These are phyloP conservation scores for Podarcis lilfordi DNA, from an alignment of 2,797 vertebrate genomes.

Conservation along the genomic window DNA sequence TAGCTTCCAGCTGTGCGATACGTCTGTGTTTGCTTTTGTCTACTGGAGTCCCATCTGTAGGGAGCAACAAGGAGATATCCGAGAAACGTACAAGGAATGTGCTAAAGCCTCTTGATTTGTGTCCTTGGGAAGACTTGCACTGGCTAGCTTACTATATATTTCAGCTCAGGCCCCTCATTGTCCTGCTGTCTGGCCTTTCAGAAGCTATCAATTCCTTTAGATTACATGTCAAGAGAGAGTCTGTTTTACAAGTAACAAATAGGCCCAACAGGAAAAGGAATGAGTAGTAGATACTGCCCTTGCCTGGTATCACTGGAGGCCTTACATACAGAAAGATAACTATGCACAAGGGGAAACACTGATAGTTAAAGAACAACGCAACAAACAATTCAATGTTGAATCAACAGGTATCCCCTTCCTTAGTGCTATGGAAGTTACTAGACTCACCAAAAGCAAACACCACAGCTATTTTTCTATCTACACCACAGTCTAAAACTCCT, in stretches of 20 bases:
- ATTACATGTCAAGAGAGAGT: constrained; percentile 19
- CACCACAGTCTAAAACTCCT: background rate
- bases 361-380: background rate
- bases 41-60: background rate
- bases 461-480: background rate
- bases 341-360: background rate
- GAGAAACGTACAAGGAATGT: constrained; percentile 19
- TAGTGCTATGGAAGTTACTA: background rate
- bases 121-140: background rate
- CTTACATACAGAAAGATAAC: background rate
- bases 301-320: background rate
- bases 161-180: constrained; percentile 2
- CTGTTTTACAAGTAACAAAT: constrained; percentile 9
- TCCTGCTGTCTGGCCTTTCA: constrained; percentile 15
- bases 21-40: background rate
- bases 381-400: background rate
- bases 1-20: background rate
- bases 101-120: constrained; percentile 26
- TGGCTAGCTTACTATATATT: constrained; percentile 16
- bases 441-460: background rate
- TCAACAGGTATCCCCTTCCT: background rate
- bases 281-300: background rate
- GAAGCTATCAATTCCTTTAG: constrained; percentile 23
- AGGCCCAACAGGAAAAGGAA: background rate
- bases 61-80: background rate